Base-by-base conservation (phyloP, 2,797 vertebrate genomes). In the Acanthiza pusilla region DNA sequence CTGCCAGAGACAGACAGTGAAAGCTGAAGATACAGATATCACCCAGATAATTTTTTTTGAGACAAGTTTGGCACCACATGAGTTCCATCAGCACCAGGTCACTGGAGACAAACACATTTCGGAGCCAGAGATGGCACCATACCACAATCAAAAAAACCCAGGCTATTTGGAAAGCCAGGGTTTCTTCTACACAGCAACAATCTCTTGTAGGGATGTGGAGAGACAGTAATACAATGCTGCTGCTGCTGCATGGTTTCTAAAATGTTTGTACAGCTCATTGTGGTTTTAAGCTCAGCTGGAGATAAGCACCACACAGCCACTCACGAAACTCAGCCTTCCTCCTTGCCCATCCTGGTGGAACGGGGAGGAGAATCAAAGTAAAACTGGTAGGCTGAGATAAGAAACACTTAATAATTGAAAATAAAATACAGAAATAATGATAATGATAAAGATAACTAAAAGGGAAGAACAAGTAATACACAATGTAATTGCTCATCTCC, bases 71-170 rank as follows among this genome's bases (percentile, higher is more conserved):
- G 3, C 50, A 13, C 14, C 0, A 0, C 8, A 9, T 30, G 23
- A 0, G 0, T 48, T 25, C 4, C 57, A n/a, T 51, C 34, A 54
- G 4, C 14, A 38, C 1, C 3, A 3, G 2, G 8, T 14, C 5
- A 12, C 7, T 66, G 15, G 7, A 51, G 23, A 32, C 1, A 9
- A 43, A 21, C 13, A 13, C 2, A 8, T 72, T 38, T 60, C 63
- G 51, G 25, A 74, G 8, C 2, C 19, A 48, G 13, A 11, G 10
- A 57, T 32, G 15, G 19, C 72, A 20, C 0, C 5, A 20, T 4
- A 23, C 7, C 16, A 47, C 8, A 34, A 3, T 11, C 6, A 9
- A 47, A 29, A 62, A 53, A 45, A 1, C 0, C 9, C 3, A 60
- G 30, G 11, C 5, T 27, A 2, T 42, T 55, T 45, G 23, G n/a